A percentile compares a stretch with the other conserved stretches of the same genome.
phyloP scores from a whole-genome alignment of 1,140 invertebrate species.

The Drosophila kurseongensis region DNA sequence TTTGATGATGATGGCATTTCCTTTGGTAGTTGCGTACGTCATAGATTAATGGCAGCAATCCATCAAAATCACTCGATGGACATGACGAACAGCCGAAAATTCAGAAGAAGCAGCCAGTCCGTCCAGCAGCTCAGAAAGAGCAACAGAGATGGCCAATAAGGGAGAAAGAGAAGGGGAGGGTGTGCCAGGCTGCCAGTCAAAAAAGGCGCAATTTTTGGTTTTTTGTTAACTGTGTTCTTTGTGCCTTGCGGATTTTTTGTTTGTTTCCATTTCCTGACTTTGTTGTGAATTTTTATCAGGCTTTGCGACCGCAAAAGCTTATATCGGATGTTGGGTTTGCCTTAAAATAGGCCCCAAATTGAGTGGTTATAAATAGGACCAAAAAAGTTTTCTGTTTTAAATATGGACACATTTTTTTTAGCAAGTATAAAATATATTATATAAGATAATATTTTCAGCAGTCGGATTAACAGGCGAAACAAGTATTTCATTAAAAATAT shows the following conservation, averaged over 20 bases:
- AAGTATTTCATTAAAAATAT: too few relatives aligned
- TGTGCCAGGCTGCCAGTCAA: slow-evolving; percentile 14
- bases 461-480: too few relatives aligned
- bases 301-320: slow-evolving; percentile 12
- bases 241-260: slow-evolving; percentile 19
- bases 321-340: not conserved
- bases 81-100: slow-evolving; percentile 83
- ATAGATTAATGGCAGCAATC: slow-evolving; percentile 85
- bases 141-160: slow-evolving; percentile 1
- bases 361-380: not conserved
- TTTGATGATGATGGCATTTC: slow-evolving; percentile 84
- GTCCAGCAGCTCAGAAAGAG: slow-evolving; percentile 16
- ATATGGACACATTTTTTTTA: too few relatives aligned
- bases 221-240: slow-evolving; percentile 20
- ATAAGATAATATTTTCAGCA: too few relatives aligned
- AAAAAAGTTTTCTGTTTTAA: not conserved
- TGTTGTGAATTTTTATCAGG: slow-evolving; percentile 16
- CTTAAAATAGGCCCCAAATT: not conserved
- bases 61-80: slow-evolving; percentile 85
- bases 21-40: slow-evolving; percentile 84
- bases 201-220: slow-evolving; percentile 39
- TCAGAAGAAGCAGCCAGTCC: slow-evolving; percentile 61
- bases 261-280: slow-evolving; percentile 15
- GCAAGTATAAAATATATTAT: too few relatives aligned
- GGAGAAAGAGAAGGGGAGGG: slow-evolving; percentile 1